These are phyloP conservation scores for Pantherophis guttatus DNA, from an alignment of 2,113 vertebrate genomes.

Conservation along the genomic window DNA sequence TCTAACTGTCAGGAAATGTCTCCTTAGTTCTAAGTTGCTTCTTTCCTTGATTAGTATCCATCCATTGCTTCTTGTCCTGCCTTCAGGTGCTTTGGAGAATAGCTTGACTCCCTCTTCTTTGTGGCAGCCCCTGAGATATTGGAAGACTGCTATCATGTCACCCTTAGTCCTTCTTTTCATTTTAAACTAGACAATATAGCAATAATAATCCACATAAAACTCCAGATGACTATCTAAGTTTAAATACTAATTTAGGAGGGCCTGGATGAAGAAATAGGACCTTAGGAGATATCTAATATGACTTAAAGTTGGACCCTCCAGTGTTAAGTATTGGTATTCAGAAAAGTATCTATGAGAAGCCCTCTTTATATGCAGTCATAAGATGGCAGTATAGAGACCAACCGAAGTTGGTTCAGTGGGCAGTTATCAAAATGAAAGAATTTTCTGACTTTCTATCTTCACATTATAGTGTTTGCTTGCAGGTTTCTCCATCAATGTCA, in stretches of 20 bases:
- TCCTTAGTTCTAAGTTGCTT: no score
- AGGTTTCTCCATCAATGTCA: neutral
- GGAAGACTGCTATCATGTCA: no score
- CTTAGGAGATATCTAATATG: neutral
- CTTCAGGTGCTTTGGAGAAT: no score
- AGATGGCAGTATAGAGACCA: neutral
- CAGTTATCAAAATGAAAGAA: neutral
- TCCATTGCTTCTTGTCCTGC: no score
- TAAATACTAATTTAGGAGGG: neutral
- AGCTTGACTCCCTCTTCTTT: no score
- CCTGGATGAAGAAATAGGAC: neutral
- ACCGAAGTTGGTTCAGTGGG: neutral
- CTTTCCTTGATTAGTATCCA: no score
- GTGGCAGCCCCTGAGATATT: no score
- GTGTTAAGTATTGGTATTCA: neutral
- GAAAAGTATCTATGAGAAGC: neutral
- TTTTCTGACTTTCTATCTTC: neutral
- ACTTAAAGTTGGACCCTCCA: neutral
- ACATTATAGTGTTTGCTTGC: neutral
- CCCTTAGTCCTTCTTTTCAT: no score
- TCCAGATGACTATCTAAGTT: neutral
- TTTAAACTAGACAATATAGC: no score
- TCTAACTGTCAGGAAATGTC: no score
- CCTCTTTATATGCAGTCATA: neutral
- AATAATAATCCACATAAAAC: neutral